Conservation (phyloP, 2,888 invertebrate genomes). For the Cheiracanthium punctorium region DNA sequence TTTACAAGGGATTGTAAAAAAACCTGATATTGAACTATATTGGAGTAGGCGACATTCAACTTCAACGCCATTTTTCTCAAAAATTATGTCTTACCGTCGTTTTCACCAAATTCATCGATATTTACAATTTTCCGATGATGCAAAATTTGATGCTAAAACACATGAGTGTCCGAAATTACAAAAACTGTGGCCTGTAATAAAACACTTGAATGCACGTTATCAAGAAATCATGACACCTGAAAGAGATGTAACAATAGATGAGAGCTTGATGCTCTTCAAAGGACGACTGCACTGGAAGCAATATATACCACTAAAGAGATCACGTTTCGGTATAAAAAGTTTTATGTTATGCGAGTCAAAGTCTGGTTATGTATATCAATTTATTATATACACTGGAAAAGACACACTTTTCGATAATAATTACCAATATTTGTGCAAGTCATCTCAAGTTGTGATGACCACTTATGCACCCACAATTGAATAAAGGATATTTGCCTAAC, state of each 20-base stretch:
- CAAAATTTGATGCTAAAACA: slow-evolving; percentile 20
- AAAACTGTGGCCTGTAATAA: slow-evolving; percentile 66
- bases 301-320: slow-evolving; percentile 69
- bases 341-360: slow-evolving; percentile 52
- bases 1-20: neutral
- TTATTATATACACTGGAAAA: slow-evolving; percentile 41
- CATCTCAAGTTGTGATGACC: slow-evolving; percentile 39
- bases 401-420: slow-evolving; percentile 22
- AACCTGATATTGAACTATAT: slow-evolving; percentile 30
- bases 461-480: slow-evolving; percentile 49
- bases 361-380: slow-evolving; percentile 54
- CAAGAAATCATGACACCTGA: slow-evolving; percentile 40
- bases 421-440: slow-evolving; percentile 27
- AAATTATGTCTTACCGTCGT: slow-evolving; percentile 12
- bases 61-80: slow-evolving; percentile 24
- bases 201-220: slow-evolving; percentile 40
- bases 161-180: slow-evolving; percentile 31
- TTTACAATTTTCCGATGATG: slow-evolving; percentile 24
- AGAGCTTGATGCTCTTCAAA: slow-evolving; percentile 69
- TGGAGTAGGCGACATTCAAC: slow-evolving; percentile 23
- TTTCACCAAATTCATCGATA: slow-evolving; percentile 19
- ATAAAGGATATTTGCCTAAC: slow-evolving; percentile 57
- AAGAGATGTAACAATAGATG: slow-evolving; percentile 66
- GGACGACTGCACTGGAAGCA: slow-evolving; percentile 64
- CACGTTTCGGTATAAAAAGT: slow-evolving; percentile 69